Conservation (phyloP, 1,140 invertebrate species). For the Saccostrea glomerata region DNA sequence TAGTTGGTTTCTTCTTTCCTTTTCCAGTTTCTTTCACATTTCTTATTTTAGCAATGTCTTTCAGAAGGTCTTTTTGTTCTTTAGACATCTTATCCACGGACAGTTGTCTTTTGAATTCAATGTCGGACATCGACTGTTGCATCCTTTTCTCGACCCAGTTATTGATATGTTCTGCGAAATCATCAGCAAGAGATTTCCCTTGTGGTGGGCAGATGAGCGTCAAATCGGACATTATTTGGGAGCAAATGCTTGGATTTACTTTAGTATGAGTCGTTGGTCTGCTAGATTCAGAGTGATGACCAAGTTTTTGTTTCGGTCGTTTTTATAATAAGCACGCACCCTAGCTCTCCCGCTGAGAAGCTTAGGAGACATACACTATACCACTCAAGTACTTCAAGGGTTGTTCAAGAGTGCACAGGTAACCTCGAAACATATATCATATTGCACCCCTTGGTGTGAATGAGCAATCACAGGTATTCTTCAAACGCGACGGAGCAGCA, state of each 20-base stretch:
- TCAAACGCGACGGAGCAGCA: neutral
- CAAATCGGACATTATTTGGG: neutral
- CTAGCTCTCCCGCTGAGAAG: slow-evolving; percentile 1
- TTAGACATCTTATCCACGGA: slow-evolving; percentile 38
- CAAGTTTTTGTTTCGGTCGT: neutral
- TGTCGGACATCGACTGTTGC: slow-evolving; percentile 35
- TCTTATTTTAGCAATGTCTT: slow-evolving; percentile 41
- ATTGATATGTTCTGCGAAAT: slow-evolving; percentile 38
- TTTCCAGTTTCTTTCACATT: neutral
- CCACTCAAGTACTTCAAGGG: neutral
- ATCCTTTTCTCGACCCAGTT: slow-evolving; percentile 44
- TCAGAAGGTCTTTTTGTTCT: slow-evolving; percentile 36
- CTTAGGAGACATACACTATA: neutral
- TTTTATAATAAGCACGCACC: neutral
- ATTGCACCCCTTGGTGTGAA: slow-evolving; percentile 25
- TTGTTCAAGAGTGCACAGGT: neutral
- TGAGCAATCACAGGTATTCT: neutral
- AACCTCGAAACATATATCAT: slow-evolving; percentile 12
- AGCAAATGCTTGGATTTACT: slow-evolving; percentile 7
- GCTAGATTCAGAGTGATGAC: neutral
- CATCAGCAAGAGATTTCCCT: slow-evolving; percentile 42
- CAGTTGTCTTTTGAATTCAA: slow-evolving; percentile 35
- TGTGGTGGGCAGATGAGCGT: slow-evolving; percentile 36
- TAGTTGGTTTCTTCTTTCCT: slow-evolving; percentile 2
- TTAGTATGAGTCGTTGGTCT: neutral